Base-by-base conservation (phyloP, 2,113 vertebrate species). In the Rhegmatorhina hoffmannsi region DNA sequence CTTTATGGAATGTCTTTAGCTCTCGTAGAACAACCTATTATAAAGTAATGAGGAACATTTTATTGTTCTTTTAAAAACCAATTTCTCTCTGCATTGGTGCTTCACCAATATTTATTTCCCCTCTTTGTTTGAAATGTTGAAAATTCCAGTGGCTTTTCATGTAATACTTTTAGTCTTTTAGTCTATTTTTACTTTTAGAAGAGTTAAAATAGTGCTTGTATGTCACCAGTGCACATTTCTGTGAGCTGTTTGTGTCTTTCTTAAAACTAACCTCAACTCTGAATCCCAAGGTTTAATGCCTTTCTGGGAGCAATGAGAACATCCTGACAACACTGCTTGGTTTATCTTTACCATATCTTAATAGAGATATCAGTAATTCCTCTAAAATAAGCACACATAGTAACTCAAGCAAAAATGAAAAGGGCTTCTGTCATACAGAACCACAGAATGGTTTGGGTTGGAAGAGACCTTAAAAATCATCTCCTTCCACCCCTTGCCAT, bases 1-100 rank as follows among this genome's bases (percentile, higher is more conserved):
- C 33, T 43, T 94, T 89, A 52, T 49, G 25, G 46, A 76, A 84
- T 16, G 31, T 50, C 68, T 94, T 90, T n/a, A 94, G 68, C 43
- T 87, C 55, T 90, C 74, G 29, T 58, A 81, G 25, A 87, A 75
- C 38, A 82, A 33, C 31, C n/a, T 40, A 63, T 67, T 74, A 92
- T 23, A 43, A 66, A 77, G n/a, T 69, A 77, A 93, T 59, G 59
- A 93, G 36, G 34, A 88, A 88, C 62, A 47, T 6, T 88, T 92
- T 31, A 88, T 43, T 80, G 58, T 62, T 85, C 90, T 80, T 95
- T 78, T 20, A 56, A 64, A 90, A 74, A 60, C 11, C 21, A 62
- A 59, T 50, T 91, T 79, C 16, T 44, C 43, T 47, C 18, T n/a
- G 34, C 52, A 84, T 43, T 75, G 26, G 11, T 53, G 55, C 46